phyloP scores from a whole-genome alignment of 2,888 invertebrate genomes.

The Phyllotreta cruciferae region DNA sequence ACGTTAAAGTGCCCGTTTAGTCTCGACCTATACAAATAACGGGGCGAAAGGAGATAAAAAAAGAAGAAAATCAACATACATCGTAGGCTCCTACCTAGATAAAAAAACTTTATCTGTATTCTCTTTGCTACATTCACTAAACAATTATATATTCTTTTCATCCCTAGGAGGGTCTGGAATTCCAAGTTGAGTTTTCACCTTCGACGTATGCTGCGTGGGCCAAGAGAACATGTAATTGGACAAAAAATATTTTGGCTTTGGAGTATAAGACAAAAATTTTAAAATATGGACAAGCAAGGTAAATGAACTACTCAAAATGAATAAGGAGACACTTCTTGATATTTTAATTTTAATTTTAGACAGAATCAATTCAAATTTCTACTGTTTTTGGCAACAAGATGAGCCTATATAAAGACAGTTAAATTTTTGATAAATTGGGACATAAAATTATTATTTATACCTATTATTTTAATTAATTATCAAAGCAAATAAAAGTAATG shows the following conservation, averaged over 20 bases:
- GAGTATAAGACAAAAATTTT: no score
- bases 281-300: no score
- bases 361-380: no score
- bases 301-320: no score
- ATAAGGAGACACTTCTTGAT: no score
- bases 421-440: no score
- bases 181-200: conserved; percentile 15
- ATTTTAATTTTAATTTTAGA: no score
- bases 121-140: conserved; percentile 8
- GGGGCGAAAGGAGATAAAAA: neutral
- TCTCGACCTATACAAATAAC: conserved; percentile 4
- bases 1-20: neutral
- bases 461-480: no score
- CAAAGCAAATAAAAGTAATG: no score
- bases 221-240: neutral
- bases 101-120: conserved; percentile 12
- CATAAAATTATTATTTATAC: no score
- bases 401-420: no score
- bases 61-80: conserved; percentile 1
- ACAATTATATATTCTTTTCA: conserved; percentile 33
- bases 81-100: conserved; percentile 5
- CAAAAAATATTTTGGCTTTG: neutral
- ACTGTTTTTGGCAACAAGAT: no score
- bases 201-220: conserved; percentile 8
- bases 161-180: conserved; percentile 17